Base-by-base conservation (phyloP, 2,797 vertebrate genomes). In the Pseudochirops corinnae region DNA sequence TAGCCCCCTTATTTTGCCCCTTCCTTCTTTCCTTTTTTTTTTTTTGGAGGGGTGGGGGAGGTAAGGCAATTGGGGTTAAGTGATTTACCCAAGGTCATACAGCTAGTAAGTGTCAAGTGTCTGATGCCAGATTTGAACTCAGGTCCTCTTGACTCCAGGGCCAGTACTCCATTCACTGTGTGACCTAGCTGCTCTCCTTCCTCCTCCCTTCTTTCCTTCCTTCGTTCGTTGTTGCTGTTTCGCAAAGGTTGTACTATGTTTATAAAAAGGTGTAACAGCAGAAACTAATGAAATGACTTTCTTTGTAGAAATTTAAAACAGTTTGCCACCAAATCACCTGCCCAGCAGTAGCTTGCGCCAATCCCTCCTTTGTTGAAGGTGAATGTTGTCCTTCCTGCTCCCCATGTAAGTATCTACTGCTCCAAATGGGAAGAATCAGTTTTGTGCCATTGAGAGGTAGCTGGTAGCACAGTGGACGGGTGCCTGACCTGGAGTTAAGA, bases 261-360 rank as follows among this genome's bases (percentile, higher is more conserved):
- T 87, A 87, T 50, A 24, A 87, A 87, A 7, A 39, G 6, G 0
- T 82, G 24, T 82, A 46, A 46, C 67, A 39, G 12, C 39, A 87
- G 74, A 87, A 87, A 87, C 24, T 87, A 46, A 46, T 87, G 74
- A 87, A 87, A 0, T 4, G 0, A 0, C 4, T 95, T 95, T 94
- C n/a, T 98, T 90, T 97, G 0, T 91, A 99, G 99, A 99, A 99
- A 98, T 99, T 99, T 93, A 99, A 99, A 98, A 99, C 99, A 0
- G 99, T 99, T 67, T 99, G 99, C 95, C 99, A 99, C 97, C 99
- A 99, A 97, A 99, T 99, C 93, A 99, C 99, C 2, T 99, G 99
- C 96, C 99, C 99, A 0, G 98, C 99, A 0, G 99, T 99, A n/a
- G 99, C 99, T 90, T 99, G 99, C 96, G 99, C 99, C 0, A 99